Evolutionary conservation across 53 echinoderm and acorn worm genomes (phyloP).

Genomic region (Holothuria leucospilota): DNA sequence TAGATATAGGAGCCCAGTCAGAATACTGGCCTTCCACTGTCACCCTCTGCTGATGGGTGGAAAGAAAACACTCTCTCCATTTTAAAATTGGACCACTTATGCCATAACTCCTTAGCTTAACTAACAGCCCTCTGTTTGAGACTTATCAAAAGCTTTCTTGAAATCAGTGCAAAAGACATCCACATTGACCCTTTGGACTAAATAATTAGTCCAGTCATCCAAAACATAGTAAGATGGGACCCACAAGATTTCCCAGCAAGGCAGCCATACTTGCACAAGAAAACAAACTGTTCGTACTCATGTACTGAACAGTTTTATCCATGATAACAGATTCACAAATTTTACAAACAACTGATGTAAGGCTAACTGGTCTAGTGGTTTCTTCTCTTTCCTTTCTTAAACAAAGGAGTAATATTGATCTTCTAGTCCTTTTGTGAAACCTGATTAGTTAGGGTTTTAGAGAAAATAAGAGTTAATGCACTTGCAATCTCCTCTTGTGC

Average conservation of each 20-base stretch:
- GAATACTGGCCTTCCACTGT: conserved; percentile 2
- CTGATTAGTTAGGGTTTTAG: background rate
- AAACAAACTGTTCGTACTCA: conserved; percentile 15
- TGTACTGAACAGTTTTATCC: conserved; percentile 1
- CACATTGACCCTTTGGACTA: background rate
- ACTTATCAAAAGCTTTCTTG: conserved; percentile 29
- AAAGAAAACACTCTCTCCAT: background rate
- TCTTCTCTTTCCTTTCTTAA: conserved; percentile 6
- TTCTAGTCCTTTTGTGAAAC: conserved; percentile 1
- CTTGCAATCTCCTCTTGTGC: too few species aligned
- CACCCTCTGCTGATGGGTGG: background rate
- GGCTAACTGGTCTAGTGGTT: conserved; percentile 3
- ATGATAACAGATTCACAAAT: conserved; percentile 13
- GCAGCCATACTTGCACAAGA: conserved; percentile 1
- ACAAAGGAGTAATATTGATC: background rate
- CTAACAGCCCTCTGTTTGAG: background rate
- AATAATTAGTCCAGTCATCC: conserved; percentile 19
- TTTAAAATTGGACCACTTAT: background rate
- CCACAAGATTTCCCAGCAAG: conserved; percentile 34
- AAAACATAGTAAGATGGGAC: conserved; percentile 14
- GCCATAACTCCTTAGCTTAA: background rate
- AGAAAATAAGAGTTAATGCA: background rate
- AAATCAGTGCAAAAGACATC: conserved; percentile 38
- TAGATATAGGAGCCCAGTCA: background rate
- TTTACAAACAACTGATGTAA: conserved; percentile 24